phyloP scores from a whole-genome alignment of 2,888 invertebrate genomes.

The Desoria tigrina region DNA sequence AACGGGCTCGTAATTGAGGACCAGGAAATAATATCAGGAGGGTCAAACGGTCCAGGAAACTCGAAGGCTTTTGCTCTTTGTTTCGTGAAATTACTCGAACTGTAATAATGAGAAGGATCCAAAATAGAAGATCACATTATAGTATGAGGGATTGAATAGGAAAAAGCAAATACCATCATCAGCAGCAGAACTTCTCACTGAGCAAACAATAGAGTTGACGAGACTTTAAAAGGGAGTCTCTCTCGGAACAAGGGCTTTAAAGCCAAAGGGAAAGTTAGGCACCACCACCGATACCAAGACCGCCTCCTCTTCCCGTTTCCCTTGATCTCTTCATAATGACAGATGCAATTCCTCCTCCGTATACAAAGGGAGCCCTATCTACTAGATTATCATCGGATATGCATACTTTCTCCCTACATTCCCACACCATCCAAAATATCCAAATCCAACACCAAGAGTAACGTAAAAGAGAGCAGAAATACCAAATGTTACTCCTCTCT shows the following conservation, averaged over 20 bases:
- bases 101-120: constrained; percentile 29
- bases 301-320: constrained; percentile 4
- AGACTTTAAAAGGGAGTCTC: constrained; percentile 5
- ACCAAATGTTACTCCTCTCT: too few species aligned
- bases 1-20: too few species aligned
- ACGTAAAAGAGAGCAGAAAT: too few species aligned
- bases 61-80: too few species aligned
- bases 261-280: not conserved
- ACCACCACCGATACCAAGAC: not conserved
- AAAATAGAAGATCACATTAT: not conserved
- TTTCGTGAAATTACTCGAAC: constrained; percentile 27
- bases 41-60: too few species aligned
- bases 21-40: not conserved
- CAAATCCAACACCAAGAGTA: too few species aligned
- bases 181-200: not conserved
- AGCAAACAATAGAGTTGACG: constrained; percentile 1
- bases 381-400: not conserved
- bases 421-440: too few species aligned
- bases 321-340: constrained; percentile 12
- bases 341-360: not conserved
- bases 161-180: not conserved
- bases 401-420: not conserved
- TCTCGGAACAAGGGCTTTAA: not conserved
- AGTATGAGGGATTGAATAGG: constrained; percentile 10
- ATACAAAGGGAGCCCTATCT: not conserved